Base-by-base conservation (phyloP, 2,888 invertebrate species). In the Latrodectus elegans region DNA sequence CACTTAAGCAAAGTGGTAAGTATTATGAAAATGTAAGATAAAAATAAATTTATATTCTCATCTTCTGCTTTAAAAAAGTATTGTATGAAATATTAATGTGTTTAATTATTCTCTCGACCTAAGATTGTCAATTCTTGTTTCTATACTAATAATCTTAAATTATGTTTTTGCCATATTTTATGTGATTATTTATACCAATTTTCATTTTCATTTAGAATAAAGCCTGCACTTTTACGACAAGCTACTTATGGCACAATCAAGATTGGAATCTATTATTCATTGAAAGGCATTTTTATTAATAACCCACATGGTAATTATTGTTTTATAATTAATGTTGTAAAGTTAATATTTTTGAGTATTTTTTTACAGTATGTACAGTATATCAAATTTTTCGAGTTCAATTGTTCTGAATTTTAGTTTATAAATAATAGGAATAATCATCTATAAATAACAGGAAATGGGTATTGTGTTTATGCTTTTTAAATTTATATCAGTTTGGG, bases 161-260 rank as follows among this genome's bases (percentile, higher is more conserved):
- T 60, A 60, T 15, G 60, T 15, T 68, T 68, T 22, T 15, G 17
- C 9, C 38, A 38, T 38, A 38, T 38, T 38, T 38, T 38, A 38
- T 38, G 38, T 38, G 12, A 68, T 68, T n/a, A 17, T 17, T 22
- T 17, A 17, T n/a, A 26, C 11, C 11, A 14, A 38, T 68, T 71
- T 71, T 15, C 26, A 70, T 73, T 76, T 78, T 81, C 53, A 83
- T 88, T 65, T 65, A 97, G 98, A 79, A 96, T 98, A 91, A 95
- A 96, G 94, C 97, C 98, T 77, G 98, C 98, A 70, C 95, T 98
- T 79, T 93, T 98, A 84, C 94, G 98, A 4, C 98, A 98, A 93
- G 96, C 97, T 53, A 97, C 97, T 65, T 98, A 98, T 93, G 98
- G 98, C 90, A 98, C 98, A 60, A 97, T 98, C 89, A 98, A 98